Base-by-base conservation (phyloP, 2,113 vertebrate species). In the Porphyrio hochstetteri region DNA sequence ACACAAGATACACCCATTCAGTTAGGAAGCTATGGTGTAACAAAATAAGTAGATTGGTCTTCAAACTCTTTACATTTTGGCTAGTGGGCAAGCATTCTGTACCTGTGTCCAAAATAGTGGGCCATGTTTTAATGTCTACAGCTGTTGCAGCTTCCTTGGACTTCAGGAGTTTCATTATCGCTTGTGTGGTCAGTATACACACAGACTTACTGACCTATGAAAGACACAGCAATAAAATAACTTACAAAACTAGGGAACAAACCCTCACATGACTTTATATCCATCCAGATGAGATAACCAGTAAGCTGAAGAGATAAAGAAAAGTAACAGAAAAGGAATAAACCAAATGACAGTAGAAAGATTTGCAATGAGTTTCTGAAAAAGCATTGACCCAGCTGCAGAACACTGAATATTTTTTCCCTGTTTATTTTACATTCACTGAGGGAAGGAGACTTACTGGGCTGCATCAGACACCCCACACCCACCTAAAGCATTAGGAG, bases 31-130 rank as follows among this genome's bases (percentile, higher is more conserved):
- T 86, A 35, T 4, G 16, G 29, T 53, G 4, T 2, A 81, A 53
- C 7, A 48, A 57, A 76, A 72, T 19, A 60, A 92, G 60, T 15
- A 33, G 10, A 65, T 21, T 13, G 33, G 25, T 74, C 38, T 88
- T 86, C 16, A 61, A 40, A 38, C 19, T 44, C 48, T 13, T 48
- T 35, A 57, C 19, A 61, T 50, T 72, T 72, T 63, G 21, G 16
- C n/a, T 53, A 44, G 40, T 16, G 19, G 23, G 36, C 46, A 82
- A 72, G 25, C 55, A 74, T 61, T 92, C 23, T 1, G 2, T 88
- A 99, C 99, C 99, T 97, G 99, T 99, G 91, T 99, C 99, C 80
- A 99, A 92, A 96, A 99, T 99, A 92, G 98, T 98, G 15, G 99
- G 99, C 99, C 99, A 99, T 4, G 98, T 98, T 96, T 99, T 99